phyloP scores from a whole-genome alignment of 2,888 invertebrate genomes.

The Macrophya annulata region DNA sequence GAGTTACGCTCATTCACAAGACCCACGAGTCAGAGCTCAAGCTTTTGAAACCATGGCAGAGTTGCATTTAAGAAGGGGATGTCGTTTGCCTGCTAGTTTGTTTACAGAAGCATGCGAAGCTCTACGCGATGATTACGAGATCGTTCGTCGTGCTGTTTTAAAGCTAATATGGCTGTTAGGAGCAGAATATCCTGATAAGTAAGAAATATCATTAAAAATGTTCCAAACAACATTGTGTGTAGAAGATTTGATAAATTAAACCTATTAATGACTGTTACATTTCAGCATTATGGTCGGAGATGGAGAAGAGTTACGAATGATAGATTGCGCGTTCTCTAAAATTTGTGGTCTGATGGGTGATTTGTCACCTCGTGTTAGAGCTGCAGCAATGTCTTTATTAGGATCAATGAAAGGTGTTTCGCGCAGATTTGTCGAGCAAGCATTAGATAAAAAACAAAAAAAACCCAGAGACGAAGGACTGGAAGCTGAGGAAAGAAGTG shows the following conservation, averaged over 20 bases:
- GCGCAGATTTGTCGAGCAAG: slow-evolving; percentile 95
- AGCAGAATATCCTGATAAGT: slow-evolving; percentile 94
- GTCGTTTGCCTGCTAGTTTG: slow-evolving; percentile 87
- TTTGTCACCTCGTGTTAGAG: slow-evolving; percentile 93
- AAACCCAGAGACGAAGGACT: slow-evolving; percentile 75
- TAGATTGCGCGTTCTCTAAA: slow-evolving; percentile 98
- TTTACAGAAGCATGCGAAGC: slow-evolving; percentile 87
- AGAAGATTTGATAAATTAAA: slow-evolving; percentile 61
- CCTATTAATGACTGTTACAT: slow-evolving; percentile 63
- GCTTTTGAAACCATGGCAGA: slow-evolving; percentile 93
- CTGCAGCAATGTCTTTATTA: slow-evolving; percentile 91
- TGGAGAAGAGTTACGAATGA: slow-evolving; percentile 92
- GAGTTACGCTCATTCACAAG: slow-evolving; percentile 92
- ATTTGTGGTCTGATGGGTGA: slow-evolving; percentile 97
- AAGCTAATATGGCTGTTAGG: slow-evolving; percentile 93
- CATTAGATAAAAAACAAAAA: slow-evolving; percentile 94
- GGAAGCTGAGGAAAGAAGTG: slow-evolving; percentile 83
- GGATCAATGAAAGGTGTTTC: slow-evolving; percentile 95
- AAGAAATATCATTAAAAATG: slow-evolving; percentile 67
- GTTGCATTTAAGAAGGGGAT: slow-evolving; percentile 89
- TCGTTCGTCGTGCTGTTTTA: slow-evolving; percentile 93
- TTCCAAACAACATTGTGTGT: slow-evolving; percentile 35
- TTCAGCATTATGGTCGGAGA: slow-evolving; percentile 87
- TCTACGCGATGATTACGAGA: slow-evolving; percentile 95
- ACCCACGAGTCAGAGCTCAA: slow-evolving; percentile 94